Base-by-base conservation (phyloP, 2,797 vertebrate genomes). In the Danio tinwini region DNA sequence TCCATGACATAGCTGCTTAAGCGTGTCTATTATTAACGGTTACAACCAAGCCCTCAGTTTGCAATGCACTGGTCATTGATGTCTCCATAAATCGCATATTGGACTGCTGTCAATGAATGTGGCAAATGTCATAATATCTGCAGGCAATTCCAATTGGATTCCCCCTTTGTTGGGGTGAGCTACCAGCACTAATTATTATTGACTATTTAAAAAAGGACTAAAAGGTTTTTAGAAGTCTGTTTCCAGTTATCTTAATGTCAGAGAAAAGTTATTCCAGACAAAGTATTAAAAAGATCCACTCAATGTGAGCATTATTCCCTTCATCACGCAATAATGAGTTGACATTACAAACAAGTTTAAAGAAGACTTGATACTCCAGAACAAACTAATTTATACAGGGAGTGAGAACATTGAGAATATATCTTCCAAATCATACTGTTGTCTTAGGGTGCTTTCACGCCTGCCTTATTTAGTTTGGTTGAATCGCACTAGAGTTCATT, bases 71-170 rank as follows among this genome's bases (percentile, higher is more conserved):
- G 63, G 49, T 50, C 42, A 68, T 56, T 65, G 74, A 50, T 19
- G 7, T 69, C 76, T 67, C n/a, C 14, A 68, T 82, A 70, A 85
- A 84, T 64, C 37, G n/a, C 4, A 17, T 73, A 80, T 68, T 75
- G 78, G 69, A 63, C 55, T 63, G 29, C 70, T 74, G 72, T 76
- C 76, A 76, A 75, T 79, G 37, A 17, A n/a, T 52, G 21, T 39
- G 11, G 21, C 45, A 45, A 53, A 44, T 55, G 4, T 9, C 37
- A 53, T 7, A 39, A 9, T 10, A 37, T 13, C 12, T 55, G 56
- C 39, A 67, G 47, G 17, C 12, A 3, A 6, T 61, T 53, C 19
- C 19, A 67, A 56, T 52, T 29, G 29, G 45, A 67, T 8, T 77
- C 19, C 21, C 4, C 10, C 3, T 29, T 47, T 5, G 12, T 49